Conservation (phyloP, 1,140 invertebrate species). For the Bombus difficillimus region DNA sequence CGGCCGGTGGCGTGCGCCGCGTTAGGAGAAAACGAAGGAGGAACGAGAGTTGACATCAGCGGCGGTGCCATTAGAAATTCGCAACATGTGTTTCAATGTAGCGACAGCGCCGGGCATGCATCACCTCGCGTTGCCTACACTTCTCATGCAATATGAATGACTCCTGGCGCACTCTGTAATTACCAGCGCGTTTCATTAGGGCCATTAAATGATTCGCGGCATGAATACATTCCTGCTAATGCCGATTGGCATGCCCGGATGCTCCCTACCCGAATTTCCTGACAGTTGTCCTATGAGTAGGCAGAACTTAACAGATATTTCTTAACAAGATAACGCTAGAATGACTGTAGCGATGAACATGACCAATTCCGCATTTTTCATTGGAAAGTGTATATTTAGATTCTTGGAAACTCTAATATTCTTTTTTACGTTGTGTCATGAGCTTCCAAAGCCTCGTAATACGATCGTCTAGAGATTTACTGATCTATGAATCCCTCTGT, state of each 20-base stretch:
- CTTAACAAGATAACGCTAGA: neutral
- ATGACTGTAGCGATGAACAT: too few species aligned
- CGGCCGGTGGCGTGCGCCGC: constrained; percentile 17
- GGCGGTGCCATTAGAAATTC: constrained; percentile 62
- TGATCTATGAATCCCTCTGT: too few species aligned
- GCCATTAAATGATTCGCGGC: constrained; percentile 74
- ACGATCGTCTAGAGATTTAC: too few species aligned
- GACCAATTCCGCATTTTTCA: too few species aligned
- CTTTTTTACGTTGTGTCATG: too few species aligned
- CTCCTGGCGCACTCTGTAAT: constrained; percentile 72
- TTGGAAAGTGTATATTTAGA: too few species aligned
- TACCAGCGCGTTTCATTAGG: constrained; percentile 77
- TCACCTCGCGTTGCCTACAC: constrained; percentile 51
- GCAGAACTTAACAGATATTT: neutral
- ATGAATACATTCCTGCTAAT: constrained; percentile 72
- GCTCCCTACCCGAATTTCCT: constrained; percentile 9
- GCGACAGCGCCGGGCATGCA: constrained; percentile 63
- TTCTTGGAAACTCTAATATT: too few species aligned
- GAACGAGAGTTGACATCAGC: constrained; percentile 42
- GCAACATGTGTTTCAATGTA: constrained; percentile 69
- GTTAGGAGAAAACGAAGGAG: constrained; percentile 36
- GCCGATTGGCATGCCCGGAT: constrained; percentile 52
- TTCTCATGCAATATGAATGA: constrained; percentile 76
- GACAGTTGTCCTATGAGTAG: neutral
- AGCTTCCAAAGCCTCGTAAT: too few species aligned